phyloP scores from a whole-genome alignment of 53 echinoderm and acorn worm genomes.

The Stichopus horrens region DNA sequence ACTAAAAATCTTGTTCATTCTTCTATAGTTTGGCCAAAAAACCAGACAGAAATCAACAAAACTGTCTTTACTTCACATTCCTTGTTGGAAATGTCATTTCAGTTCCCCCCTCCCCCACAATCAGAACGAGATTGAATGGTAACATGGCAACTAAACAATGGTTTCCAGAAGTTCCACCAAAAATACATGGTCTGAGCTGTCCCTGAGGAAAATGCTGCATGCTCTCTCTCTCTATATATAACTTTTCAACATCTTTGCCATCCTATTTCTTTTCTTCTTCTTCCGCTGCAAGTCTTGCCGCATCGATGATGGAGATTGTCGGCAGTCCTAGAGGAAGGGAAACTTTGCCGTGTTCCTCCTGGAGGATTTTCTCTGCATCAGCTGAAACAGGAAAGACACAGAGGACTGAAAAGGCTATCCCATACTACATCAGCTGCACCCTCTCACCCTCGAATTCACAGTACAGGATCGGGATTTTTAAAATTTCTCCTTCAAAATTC shows the following conservation, averaged over 20 bases:
- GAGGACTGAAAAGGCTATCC: neutral
- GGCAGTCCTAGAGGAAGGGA: conserved; percentile 77
- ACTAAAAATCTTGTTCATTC: no score
- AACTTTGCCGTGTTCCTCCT: conserved; percentile 63
- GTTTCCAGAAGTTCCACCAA: neutral
- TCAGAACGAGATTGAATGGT: no score
- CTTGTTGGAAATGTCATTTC: no score
- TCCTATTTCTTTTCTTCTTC: neutral
- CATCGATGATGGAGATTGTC: conserved; percentile 71
- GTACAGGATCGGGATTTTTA: no score
- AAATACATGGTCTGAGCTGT: neutral
- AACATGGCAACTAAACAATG: no score
- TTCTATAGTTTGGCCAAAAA: no score
- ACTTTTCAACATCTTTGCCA: neutral
- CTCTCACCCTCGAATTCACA: no score
- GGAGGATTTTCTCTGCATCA: conserved; percentile 79
- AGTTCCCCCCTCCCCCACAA: no score
- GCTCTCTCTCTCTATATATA: neutral
- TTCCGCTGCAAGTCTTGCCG: conserved; percentile 46
- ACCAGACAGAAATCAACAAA: no score
- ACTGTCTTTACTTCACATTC: no score
- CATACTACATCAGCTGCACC: no score
- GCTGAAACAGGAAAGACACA: conserved; percentile 49
- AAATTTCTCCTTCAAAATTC: neutral
- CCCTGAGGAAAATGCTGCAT: conserved; percentile 9